Conservation (phyloP, 2,797 vertebrate genomes). For the Anolis apletophallus region DNA sequence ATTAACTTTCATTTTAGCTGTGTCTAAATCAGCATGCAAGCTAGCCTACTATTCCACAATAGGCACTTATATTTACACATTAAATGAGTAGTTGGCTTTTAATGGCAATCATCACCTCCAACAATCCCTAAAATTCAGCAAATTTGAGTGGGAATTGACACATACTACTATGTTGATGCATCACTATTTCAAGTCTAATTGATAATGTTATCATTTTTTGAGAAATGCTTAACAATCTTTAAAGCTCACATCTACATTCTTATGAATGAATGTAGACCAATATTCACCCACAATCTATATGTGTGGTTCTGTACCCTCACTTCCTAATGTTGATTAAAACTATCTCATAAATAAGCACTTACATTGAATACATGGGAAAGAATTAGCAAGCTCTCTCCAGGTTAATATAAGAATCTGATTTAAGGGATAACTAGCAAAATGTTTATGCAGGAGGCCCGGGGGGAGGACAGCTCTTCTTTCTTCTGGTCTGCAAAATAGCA, state of each 20-base stretch:
- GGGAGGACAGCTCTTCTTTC: too few relatives aligned
- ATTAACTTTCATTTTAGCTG: constrained; percentile 37
- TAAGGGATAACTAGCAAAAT: neutral
- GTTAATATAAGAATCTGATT: neutral
- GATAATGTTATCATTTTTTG: neutral
- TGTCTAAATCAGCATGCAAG: constrained; percentile 16
- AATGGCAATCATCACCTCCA: constrained; percentile 26
- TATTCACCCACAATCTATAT: neutral
- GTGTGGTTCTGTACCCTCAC: neutral
- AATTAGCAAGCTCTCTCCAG: too few relatives aligned
- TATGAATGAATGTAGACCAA: neutral
- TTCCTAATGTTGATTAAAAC: neutral
- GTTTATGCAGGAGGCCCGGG: too few relatives aligned
- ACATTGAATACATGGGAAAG: neutral
- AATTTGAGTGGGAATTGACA: constrained; percentile 25
- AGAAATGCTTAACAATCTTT: neutral
- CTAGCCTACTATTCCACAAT: constrained; percentile 10
- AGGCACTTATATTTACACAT: constrained; percentile 12
- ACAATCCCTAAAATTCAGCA: constrained; percentile 43
- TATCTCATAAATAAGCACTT: neutral
- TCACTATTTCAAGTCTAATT: constrained; percentile 49
- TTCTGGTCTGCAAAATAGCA: too few relatives aligned
- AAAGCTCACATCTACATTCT: neutral
- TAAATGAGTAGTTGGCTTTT: constrained; percentile 43
- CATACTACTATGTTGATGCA: neutral